Evolutionary conservation across 2,888 invertebrate species (phyloP).

Genomic region (Cheilosia variabilis): DNA sequence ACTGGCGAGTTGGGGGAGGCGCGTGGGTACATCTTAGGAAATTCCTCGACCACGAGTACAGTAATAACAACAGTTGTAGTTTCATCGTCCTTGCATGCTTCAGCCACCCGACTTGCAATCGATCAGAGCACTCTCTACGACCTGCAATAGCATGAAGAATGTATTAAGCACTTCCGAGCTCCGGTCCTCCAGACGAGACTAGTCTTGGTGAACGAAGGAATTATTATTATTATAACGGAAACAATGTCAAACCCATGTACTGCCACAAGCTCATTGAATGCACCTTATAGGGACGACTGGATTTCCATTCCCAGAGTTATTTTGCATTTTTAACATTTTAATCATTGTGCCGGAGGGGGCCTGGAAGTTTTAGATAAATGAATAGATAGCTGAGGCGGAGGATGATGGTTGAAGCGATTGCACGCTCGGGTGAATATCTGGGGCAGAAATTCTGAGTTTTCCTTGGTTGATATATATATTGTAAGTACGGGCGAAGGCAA

Average conservation of each 20-base stretch:
- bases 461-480: neutral
- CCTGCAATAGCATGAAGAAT: conserved; percentile 58
- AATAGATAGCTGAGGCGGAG: conserved; percentile 30
- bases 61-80: conserved; percentile 43
- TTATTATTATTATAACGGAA: conserved; percentile 37
- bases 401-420: conserved; percentile 11
- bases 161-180: conserved; percentile 63
- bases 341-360: conserved; percentile 48
- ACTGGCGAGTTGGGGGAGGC: neutral
- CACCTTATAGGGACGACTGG: conserved; percentile 18
- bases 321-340: conserved; percentile 73
- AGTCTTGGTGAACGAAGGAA: conserved; percentile 4
- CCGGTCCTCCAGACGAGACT: neutral
- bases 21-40: conserved; percentile 6
- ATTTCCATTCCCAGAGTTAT: conserved; percentile 34
- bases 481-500: neutral
- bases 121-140: conserved; percentile 44
- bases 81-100: conserved; percentile 13
- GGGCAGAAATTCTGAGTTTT: conserved; percentile 32
- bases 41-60: neutral
- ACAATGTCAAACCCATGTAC: conserved; percentile 14
- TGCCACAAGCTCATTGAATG: neutral
- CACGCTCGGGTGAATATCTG: conserved; percentile 36
- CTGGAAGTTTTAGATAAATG: conserved; percentile 29
- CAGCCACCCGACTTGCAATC: conserved; percentile 26